Percentiles rank a stretch among this genome's conserved stretches.
phyloP scores from a whole-genome alignment of 2,113 vertebrate genomes.

The Oplegnathus fasciatus region DNA sequence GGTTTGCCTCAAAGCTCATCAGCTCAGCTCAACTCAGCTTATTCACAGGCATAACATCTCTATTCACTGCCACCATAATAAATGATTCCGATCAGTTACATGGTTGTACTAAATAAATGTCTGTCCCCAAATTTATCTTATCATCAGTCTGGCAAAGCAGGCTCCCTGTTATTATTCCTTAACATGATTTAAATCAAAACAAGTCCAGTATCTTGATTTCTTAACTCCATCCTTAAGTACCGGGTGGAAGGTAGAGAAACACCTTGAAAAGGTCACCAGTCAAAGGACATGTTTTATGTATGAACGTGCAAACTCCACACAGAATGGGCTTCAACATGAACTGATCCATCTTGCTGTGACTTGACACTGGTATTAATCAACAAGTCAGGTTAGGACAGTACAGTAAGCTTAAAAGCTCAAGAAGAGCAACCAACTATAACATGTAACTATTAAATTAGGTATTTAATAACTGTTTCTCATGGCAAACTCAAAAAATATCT shows the following conservation, averaged over 20 bases:
- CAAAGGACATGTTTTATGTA: conserved; percentile 20
- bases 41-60: conserved; percentile 22
- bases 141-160: neutral
- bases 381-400: neutral
- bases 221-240: neutral
- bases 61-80: conserved; percentile 4
- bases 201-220: neutral
- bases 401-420: neutral
- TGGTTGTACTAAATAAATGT: neutral
- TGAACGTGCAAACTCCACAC: neutral
- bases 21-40: conserved; percentile 7
- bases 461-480: neutral
- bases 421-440: neutral
- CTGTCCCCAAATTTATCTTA: conserved; percentile 6
- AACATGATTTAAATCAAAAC: neutral
- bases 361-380: neutral
- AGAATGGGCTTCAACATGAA: neutral
- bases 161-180: conserved; percentile 1
- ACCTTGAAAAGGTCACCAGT: conserved; percentile 18
- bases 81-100: conserved; percentile 27
- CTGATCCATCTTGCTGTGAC: conserved; percentile 17
- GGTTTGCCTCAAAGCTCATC: conserved; percentile 22
- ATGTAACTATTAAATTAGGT: neutral
- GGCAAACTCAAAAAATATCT: neutral
- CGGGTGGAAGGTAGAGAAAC: neutral